phyloP scores from a whole-genome alignment of 37 sponge, comb jelly and placozoan species.

The Crambe crambe region DNA sequence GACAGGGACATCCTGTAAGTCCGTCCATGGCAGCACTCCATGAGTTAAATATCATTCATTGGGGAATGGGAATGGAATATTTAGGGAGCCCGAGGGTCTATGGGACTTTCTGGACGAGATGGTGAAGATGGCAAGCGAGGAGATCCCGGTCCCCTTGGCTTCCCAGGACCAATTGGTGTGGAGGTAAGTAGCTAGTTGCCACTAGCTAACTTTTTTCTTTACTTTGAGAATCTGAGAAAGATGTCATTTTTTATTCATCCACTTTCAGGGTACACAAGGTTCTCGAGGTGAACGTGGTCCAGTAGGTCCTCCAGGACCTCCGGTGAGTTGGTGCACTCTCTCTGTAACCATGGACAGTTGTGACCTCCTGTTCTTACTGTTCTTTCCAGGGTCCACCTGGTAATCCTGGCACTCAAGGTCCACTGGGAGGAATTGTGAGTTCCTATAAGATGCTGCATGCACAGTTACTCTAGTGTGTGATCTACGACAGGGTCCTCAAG shows the following conservation, averaged over 20 bases:
- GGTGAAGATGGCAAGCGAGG: conserved; percentile 23
- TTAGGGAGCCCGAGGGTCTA: conserved; percentile 19
- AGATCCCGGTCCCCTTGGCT: conserved; percentile 18
- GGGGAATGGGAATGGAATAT: too few relatives aligned
- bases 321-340: conserved; percentile 26
- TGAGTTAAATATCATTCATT: not conserved
- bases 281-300: conserved; percentile 47
- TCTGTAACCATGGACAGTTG: not conserved
- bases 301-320: conserved; percentile 52
- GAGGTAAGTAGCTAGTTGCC: too few relatives aligned
- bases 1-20: conserved; percentile 22
- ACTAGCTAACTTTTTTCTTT: too few relatives aligned
- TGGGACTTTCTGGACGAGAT: conserved; percentile 24
- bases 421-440: conserved; percentile 33
- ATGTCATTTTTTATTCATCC: not conserved
- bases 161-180: conserved; percentile 21
- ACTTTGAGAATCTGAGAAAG: too few relatives aligned
- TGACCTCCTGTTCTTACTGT: not conserved
- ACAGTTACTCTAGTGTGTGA: not conserved
- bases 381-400: conserved; percentile 39
- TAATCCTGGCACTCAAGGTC: conserved; percentile 31
- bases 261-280: conserved; percentile 51
- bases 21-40: not conserved
- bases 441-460: not conserved
- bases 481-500: conserved; percentile 48